Conservation (phyloP, 2,113 vertebrate species). For the Eudorcas thomsonii region DNA sequence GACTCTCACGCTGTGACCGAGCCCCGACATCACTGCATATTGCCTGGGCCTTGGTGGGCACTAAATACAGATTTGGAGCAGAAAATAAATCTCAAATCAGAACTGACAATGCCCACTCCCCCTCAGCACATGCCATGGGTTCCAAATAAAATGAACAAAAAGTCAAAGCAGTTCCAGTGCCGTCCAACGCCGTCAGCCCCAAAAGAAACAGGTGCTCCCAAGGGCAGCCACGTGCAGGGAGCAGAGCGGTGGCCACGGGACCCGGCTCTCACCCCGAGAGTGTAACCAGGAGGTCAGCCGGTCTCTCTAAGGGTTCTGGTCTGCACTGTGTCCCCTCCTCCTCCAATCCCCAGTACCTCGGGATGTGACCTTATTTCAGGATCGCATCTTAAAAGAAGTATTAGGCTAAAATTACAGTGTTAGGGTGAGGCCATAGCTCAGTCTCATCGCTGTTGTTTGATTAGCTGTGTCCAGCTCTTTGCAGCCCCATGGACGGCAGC, state of each 20-base stretch:
- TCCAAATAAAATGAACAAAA: neutral
- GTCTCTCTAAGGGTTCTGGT: neutral
- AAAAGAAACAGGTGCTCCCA: neutral
- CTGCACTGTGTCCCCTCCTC: neutral
- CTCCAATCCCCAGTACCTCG: neutral
- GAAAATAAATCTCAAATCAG: neutral
- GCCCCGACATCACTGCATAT: too few species aligned
- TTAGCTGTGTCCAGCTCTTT: neutral
- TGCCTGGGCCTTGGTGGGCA: neutral
- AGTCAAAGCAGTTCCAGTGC: neutral
- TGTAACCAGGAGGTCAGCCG: neutral
- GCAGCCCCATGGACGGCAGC: neutral
- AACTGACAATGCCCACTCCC: neutral
- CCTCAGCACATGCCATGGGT: neutral
- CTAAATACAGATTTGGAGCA: neutral
- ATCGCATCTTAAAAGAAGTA: neutral
- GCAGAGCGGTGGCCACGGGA: neutral
- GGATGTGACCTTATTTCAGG: neutral
- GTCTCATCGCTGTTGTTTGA: neutral
- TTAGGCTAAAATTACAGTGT: neutral
- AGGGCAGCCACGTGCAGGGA: neutral
- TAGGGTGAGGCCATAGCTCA: neutral
- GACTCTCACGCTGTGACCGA: fast-evolving
- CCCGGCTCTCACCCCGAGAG: neutral
- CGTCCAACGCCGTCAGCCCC: neutral